Percentiles rank a stretch among this genome's conserved stretches.
These are phyloP conservation scores for Diaprepes abbreviatus DNA, from an alignment of 2,888 invertebrate genomes.

Conservation along the genomic window DNA sequence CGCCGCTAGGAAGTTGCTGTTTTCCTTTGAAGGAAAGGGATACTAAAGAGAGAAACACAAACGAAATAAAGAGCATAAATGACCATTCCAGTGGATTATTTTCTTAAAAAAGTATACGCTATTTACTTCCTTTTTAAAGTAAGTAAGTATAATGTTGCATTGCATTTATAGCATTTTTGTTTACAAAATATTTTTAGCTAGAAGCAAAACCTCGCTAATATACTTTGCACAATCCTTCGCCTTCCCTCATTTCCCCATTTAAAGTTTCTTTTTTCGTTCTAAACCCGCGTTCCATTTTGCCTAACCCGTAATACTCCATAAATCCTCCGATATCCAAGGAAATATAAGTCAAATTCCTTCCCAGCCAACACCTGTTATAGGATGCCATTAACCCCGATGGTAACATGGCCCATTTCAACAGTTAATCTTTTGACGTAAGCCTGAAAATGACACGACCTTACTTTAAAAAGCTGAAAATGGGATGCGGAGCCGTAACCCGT, in stretches of 20 bases:
- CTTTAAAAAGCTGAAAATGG: conserved; percentile 16
- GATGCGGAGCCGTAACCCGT: conserved; percentile 19
- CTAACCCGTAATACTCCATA: neutral
- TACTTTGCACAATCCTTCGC: no score
- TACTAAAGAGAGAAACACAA: no score
- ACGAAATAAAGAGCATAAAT: no score
- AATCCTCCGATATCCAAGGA: neutral
- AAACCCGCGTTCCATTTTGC: neutral
- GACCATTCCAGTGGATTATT: no score
- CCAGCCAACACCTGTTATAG: conserved; percentile 29
- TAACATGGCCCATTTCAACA: conserved; percentile 16
- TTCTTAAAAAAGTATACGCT: no score
- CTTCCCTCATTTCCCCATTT: neutral
- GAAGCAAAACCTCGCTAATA: no score
- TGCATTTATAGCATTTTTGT: no score
- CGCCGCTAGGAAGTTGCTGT: no score
- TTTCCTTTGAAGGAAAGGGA: no score
- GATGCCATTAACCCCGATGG: conserved; percentile 26
- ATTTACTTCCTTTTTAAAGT: no score
- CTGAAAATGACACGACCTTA: conserved; percentile 22
- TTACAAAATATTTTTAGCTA: no score
- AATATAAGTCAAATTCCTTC: conserved; percentile 19
- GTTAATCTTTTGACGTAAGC: conserved; percentile 19
- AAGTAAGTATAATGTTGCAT: no score
- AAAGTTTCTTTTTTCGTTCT: neutral